Base-by-base conservation (phyloP, 2,888 invertebrate genomes). In the Schizaphis graminum region DNA sequence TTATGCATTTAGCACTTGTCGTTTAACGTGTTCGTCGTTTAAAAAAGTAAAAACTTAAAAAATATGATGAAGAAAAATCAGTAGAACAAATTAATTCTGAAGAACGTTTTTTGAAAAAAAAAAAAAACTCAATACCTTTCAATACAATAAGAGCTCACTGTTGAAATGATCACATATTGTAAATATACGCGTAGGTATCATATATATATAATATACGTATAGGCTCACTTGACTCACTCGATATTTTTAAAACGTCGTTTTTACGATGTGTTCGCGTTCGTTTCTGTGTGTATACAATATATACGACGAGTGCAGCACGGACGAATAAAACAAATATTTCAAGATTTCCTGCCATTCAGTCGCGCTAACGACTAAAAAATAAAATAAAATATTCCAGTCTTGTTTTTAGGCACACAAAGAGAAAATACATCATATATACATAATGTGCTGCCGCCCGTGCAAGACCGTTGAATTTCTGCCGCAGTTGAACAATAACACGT, bases 331-430 rank as follows among this genome's bases (percentile, higher is more conserved):
- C 91, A 94, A 94, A 94, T 91, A 91, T 91, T 94, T 94, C 94
- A 67, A 94, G 91, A 94, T 94, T 94, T 94, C 94, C 94, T 94
- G 94, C 91, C 94, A 67, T 94, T 91, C 91, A 87, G 94, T 86
- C 86, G 94, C 49, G 88, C 84, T 87, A 87, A 94, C 94, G 94
- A 94, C 47, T 90, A 77, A 84, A 84, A 85, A 90, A 67, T 21
- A n/a, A 84, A 87, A 91, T 94, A 94, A 94, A 94, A 94, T 94
- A 94, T 94, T 94, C 94, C 91, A 53, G 94, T 94, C 94, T 94
- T 91, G 94, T 94, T 91, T 94, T 94, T 67, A 67, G 47, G 44
- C 89, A 49, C 93, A 91, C 90, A 91, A 90, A n/a, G 85, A 89
- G 84, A 89, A 77, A 84, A 93, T 53, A 77, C 41, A 57, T 44